Evolutionary conservation across 2,797 vertebrate species (phyloP).

Genomic region (Sebastes kiyomatsui): DNA sequence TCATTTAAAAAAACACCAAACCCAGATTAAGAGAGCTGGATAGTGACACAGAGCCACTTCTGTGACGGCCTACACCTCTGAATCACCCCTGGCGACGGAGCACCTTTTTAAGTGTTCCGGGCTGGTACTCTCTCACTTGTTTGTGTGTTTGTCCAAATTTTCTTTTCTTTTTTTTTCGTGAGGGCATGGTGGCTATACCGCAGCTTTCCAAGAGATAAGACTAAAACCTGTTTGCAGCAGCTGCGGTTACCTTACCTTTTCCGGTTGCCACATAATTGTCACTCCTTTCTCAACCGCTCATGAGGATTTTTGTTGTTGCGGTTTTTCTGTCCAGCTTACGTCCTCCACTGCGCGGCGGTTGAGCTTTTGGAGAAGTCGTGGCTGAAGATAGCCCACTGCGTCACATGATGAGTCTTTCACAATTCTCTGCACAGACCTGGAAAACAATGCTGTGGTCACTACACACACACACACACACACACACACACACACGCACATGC

Average conservation of each 20-base stretch:
- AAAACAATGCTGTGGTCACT: slow-evolving; percentile 59
- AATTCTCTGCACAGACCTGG: slow-evolving; percentile 59
- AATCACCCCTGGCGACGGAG: slow-evolving; percentile 34
- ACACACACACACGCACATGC: neutral
- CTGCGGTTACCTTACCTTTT: slow-evolving; percentile 60
- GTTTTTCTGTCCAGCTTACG: slow-evolving; percentile 49
- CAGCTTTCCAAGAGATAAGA: slow-evolving; percentile 18
- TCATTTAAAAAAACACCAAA: slow-evolving; percentile 43
- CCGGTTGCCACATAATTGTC: slow-evolving; percentile 71
- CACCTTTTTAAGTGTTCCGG: slow-evolving; percentile 3
- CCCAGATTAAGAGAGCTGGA: slow-evolving; percentile 66
- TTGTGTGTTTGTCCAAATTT: slow-evolving; percentile 32
- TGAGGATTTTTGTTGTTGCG: slow-evolving; percentile 53
- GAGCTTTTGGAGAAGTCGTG: slow-evolving; percentile 82
- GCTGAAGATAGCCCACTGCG: slow-evolving; percentile 65
- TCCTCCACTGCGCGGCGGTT: slow-evolving; percentile 59
- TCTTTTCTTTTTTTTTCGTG: neutral
- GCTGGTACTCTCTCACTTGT: slow-evolving; percentile 13
- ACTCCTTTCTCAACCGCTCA: slow-evolving; percentile 68
- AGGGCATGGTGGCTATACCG: neutral
- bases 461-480: neutral
- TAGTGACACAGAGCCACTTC: slow-evolving; percentile 73
- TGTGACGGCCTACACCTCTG: slow-evolving; percentile 51
- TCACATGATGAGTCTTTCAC: slow-evolving; percentile 76
- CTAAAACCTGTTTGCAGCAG: slow-evolving; percentile 5